Base-by-base conservation (phyloP, 2,888 invertebrate species). In the Latrodectus elegans region DNA sequence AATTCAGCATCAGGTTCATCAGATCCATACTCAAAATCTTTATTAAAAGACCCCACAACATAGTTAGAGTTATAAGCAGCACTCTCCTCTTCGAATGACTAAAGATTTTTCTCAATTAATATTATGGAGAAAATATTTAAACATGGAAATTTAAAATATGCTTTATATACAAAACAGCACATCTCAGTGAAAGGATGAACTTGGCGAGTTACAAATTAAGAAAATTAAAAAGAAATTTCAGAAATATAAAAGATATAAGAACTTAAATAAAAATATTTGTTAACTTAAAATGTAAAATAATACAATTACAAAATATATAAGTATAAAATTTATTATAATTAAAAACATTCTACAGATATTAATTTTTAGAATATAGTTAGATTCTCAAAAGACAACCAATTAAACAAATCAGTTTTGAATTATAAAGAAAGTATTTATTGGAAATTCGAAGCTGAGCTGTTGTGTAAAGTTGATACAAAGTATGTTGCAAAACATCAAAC, bases 11-110 rank as follows among this genome's bases (percentile, higher is more conserved):
- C 91, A 26, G 92, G 92, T 51, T 97, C 97, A 91, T 96, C 97
- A 14, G 95, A 95, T 2, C 97, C 96, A 92, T 97, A 98, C 70
- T 96, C 97, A 93, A 97, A 98, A 92, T 97, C 96, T 92, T 97
- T 97, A 11, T 97, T 97, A 92, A 97, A 98, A 1, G 95, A 95
- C 8, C 95, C 94, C 75, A 94, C 94, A 89, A 94, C 93, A 89
- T 93, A 94, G 72, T 92, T 93, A 68, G 92, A 87, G 22, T 90
- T 90, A 75, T 90, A 91, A 22, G 86, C 90, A 49, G 79, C 51
- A 26, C 67, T 74, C 89, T 89, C 89, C 17, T 88, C 88, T 60
- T 89, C 89, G 38, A 84, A 89, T 17, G 89, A 89, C 89, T 89
- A 72, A 14, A 60, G 75, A 38, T 67, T 22, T 22, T 22, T 22